These are phyloP conservation scores for Dioctria linearis DNA, from an alignment of 2,888 invertebrate species.

Conservation along the genomic window DNA sequence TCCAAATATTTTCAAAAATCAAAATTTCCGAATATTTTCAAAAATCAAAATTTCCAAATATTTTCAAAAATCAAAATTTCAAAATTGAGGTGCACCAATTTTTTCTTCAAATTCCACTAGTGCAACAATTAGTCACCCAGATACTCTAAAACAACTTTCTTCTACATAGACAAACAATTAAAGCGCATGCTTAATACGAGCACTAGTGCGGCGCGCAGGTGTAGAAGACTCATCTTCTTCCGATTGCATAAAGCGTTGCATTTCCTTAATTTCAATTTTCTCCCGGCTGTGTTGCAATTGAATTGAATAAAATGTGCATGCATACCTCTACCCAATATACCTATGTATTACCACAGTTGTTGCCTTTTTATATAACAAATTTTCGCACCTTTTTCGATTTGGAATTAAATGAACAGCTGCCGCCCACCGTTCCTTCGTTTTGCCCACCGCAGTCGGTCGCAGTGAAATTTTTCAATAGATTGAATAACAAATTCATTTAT, in stretches of 20 bases:
- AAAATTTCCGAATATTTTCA: too few relatives aligned
- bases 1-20: too few relatives aligned
- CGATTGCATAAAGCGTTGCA: constrained; percentile 29
- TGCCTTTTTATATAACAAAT: constrained; percentile 41
- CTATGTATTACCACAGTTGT: not conserved
- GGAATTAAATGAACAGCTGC: constrained; percentile 19
- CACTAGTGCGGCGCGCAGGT: too few relatives aligned
- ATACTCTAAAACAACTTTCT: too few relatives aligned
- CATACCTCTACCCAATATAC: not conserved
- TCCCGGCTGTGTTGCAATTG: constrained; percentile 2
- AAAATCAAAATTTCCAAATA: too few relatives aligned
- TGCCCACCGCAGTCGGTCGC: not conserved
- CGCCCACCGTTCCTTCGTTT: not conserved
- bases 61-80: too few relatives aligned
- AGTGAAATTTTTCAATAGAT: constrained; percentile 32
- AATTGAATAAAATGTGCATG: constrained; percentile 10
- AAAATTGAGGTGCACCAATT: too few relatives aligned
- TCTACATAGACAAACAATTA: too few relatives aligned
- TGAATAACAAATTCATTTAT: constrained; percentile 21
- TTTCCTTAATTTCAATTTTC: constrained; percentile 28
- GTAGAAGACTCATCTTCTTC: not conserved
- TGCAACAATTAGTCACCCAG: too few relatives aligned
- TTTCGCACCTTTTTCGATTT: constrained; percentile 31
- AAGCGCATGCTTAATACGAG: too few relatives aligned
- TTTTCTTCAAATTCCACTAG: too few relatives aligned